Conservation (phyloP, 2,888 invertebrate species). For the Cyclophora albipunctata region DNA sequence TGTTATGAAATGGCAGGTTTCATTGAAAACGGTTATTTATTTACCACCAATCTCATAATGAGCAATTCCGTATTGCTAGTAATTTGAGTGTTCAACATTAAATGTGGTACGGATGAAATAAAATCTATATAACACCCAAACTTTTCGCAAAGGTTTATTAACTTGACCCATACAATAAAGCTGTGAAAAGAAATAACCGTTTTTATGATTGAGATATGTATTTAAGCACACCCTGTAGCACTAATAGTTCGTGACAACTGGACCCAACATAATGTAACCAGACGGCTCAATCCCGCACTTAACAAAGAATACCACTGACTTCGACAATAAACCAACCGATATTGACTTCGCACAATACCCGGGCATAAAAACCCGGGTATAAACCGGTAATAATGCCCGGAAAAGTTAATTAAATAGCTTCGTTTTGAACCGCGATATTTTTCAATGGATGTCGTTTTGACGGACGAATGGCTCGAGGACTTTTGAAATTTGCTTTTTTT, state of each 20-base stretch:
- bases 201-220: too few relatives aligned
- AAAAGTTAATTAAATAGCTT: conserved; percentile 63
- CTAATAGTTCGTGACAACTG: conserved; percentile 18
- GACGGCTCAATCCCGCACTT: conserved; percentile 24
- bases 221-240: background rate
- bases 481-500: background rate
- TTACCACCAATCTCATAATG: too few relatives aligned
- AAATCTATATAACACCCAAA: too few relatives aligned
- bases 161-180: too few relatives aligned
- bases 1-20: too few relatives aligned
- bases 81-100: too few relatives aligned
- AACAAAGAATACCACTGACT: conserved; percentile 40
- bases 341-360: conserved; percentile 61
- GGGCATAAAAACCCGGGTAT: conserved; percentile 50
- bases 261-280: conserved; percentile 14
- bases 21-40: too few relatives aligned
- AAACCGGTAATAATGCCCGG: conserved; percentile 53
- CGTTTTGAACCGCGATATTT: conserved; percentile 45
- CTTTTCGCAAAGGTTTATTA: too few relatives aligned
- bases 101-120: too few relatives aligned
- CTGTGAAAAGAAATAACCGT: too few relatives aligned
- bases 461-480: conserved; percentile 12
- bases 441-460: conserved; percentile 45
- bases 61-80: too few relatives aligned
- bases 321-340: conserved; percentile 59